phyloP scores from a whole-genome alignment of 2,888 invertebrate genomes.

The Lithodes maja region DNA sequence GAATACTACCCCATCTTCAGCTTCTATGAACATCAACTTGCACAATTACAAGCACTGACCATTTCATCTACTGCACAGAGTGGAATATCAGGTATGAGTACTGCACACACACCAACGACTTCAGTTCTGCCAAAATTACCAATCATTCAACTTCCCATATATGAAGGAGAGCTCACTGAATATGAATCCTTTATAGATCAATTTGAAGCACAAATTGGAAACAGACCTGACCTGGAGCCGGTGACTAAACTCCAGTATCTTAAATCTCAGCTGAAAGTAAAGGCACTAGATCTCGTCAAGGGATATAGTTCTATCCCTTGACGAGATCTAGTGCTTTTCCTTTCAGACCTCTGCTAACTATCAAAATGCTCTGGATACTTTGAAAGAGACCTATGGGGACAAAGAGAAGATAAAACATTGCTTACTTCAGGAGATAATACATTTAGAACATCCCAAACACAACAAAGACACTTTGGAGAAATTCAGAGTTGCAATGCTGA shows the following conservation, averaged over 20 bases:
- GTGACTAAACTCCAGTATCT: conserved; percentile 18
- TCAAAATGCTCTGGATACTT: too few relatives aligned
- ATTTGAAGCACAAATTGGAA: conserved; percentile 2
- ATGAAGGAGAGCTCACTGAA: neutral
- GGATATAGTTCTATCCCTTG: neutral
- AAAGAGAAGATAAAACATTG: too few relatives aligned
- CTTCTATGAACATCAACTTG: neutral
- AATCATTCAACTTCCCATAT: neutral
- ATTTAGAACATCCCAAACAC: too few relatives aligned
- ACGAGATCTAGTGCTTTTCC: too few relatives aligned
- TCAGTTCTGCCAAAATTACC: neutral
- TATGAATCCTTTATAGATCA: conserved; percentile 6
- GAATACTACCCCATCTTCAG: neutral
- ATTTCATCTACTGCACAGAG: neutral
- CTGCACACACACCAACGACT: neutral
- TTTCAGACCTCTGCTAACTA: too few relatives aligned
- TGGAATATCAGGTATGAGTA: neutral
- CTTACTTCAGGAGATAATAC: too few relatives aligned
- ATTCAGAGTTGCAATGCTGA: too few relatives aligned
- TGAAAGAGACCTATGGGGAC: too few relatives aligned
- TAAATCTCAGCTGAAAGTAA: conserved; percentile 3
- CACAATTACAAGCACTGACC: neutral
- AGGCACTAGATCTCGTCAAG: conserved; percentile 1
- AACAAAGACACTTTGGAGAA: too few relatives aligned
- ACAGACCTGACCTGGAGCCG: neutral